Conservation (phyloP, 2,888 invertebrate genomes). For the Ametastegia equiseti region DNA sequence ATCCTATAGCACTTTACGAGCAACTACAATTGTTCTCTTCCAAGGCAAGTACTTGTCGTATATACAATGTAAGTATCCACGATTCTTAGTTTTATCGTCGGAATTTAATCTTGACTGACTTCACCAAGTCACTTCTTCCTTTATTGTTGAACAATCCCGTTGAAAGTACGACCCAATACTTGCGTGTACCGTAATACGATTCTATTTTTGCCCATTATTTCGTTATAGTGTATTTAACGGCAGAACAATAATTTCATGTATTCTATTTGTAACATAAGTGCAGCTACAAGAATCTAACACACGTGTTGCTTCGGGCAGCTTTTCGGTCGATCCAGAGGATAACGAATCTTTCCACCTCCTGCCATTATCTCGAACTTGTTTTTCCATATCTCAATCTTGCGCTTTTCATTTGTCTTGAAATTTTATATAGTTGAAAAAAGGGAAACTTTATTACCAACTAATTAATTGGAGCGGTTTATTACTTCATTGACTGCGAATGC, state of each 20-base stretch:
- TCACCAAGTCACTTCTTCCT: background rate
- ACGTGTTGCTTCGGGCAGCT: slow-evolving; percentile 1
- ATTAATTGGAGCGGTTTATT: background rate
- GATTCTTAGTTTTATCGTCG: background rate
- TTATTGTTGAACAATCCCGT: background rate
- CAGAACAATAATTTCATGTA: background rate
- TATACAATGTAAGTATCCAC: background rate
- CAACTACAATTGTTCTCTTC: slow-evolving; percentile 9
- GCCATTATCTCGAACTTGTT: background rate
- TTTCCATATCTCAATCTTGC: background rate
- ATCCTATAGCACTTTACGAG: background rate
- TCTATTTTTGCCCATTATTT: background rate
- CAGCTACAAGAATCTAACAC: background rate
- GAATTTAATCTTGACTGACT: background rate
- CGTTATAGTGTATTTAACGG: background rate
- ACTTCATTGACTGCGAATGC: slow-evolving; percentile 6
- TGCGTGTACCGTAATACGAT: background rate
- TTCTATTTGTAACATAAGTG: background rate
- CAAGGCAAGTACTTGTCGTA: background rate
- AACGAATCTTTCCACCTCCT: background rate
- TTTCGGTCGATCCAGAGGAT: background rate
- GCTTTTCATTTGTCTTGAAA: background rate
- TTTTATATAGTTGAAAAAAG: background rate
- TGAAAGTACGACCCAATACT: background rate
- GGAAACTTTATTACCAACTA: slow-evolving; percentile 1